phyloP scores from a whole-genome alignment of 2,113 vertebrate species.

The Plestiodon gilberti region DNA sequence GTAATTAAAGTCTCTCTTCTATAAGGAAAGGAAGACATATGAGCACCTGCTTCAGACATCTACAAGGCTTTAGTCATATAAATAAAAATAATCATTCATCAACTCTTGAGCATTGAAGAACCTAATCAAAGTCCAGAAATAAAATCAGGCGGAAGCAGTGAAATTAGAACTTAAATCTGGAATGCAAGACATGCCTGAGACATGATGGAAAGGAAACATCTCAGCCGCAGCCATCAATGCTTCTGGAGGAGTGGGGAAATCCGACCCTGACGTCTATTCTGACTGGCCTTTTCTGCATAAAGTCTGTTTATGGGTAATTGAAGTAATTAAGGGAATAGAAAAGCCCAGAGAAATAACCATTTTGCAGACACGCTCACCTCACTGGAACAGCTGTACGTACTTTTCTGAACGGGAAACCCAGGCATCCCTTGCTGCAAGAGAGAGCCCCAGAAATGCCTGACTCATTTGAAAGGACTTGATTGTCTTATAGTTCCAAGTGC shows the following conservation, averaged over 20 bases:
- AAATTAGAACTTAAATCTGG: not conserved
- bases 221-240: accelerated
- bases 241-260: accelerated
- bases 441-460: not conserved
- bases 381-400: not conserved
- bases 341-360: not conserved
- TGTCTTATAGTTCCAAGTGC: not conserved
- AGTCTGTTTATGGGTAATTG: accelerated
- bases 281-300: accelerated
- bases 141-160: not conserved
- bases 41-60: constrained; percentile 51
- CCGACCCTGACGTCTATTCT: accelerated
- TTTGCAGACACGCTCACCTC: not conserved
- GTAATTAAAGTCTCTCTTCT: constrained; percentile 42
- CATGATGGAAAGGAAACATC: accelerated
- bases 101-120: constrained; percentile 24
- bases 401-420: not conserved
- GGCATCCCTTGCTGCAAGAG: not conserved
- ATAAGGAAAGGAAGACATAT: constrained; percentile 38
- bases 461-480: not conserved
- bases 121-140: not conserved
- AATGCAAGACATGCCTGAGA: not conserved
- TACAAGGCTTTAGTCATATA: constrained; percentile 59
- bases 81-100: constrained; percentile 47
- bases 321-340: not conserved